Conservation (phyloP, 2,113 vertebrate genomes). For the cat (Felis catus) region DNA sequence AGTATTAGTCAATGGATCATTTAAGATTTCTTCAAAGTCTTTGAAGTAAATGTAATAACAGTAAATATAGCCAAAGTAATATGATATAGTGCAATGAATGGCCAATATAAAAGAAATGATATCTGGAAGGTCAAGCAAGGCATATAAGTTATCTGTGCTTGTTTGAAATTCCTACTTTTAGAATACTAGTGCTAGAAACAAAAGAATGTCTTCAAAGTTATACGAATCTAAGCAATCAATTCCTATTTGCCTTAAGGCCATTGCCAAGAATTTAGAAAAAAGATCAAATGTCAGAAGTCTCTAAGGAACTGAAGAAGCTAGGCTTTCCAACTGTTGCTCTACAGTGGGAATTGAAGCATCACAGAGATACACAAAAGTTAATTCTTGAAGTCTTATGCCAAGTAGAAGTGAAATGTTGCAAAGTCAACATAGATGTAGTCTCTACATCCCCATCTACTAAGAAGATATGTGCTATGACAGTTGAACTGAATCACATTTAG, state of each 20-base stretch:
- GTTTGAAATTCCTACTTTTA: slow-evolving; percentile 20
- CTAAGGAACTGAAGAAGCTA: neutral
- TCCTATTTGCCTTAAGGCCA: slow-evolving; percentile 11
- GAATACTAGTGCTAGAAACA: neutral
- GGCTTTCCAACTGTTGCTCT: neutral
- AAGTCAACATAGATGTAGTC: neutral
- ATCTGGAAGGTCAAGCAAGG: neutral
- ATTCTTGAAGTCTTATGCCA: neutral
- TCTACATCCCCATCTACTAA: neutral
- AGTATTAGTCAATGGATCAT: neutral
- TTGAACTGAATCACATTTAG: neutral
- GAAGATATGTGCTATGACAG: neutral
- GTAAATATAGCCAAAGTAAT: neutral
- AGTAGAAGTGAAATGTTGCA: neutral
- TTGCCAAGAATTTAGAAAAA: slow-evolving; percentile 54
- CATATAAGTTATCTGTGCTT: neutral
- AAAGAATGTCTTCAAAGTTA: slow-evolving; percentile 37
- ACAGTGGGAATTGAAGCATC: neutral
- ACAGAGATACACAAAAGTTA: neutral
- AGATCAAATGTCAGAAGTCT: neutral
- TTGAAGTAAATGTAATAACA: slow-evolving; percentile 24
- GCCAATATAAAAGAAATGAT: slow-evolving; percentile 28
- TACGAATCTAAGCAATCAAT: slow-evolving; percentile 34
- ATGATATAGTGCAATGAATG: neutral
- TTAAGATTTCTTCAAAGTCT: slow-evolving; percentile 50